Conservation (phyloP, 2,797 vertebrate genomes). For the Muscicapa striata region DNA sequence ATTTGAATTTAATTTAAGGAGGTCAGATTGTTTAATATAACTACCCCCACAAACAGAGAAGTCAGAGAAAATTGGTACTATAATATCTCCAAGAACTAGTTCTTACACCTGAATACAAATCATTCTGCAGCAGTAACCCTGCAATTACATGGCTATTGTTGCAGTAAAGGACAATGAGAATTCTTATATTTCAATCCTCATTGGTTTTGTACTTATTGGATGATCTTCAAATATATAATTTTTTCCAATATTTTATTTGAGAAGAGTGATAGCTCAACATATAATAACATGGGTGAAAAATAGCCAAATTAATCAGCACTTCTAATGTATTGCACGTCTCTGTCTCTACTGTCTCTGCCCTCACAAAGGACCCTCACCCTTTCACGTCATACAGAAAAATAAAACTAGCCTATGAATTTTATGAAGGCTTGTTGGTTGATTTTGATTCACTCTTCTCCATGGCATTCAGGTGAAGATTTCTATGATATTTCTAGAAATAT, state of each 20-base stretch:
- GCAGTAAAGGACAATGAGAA: not conserved
- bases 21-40: not conserved
- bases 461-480: not conserved
- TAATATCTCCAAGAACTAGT: not conserved
- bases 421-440: not conserved
- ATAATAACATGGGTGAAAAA: not conserved
- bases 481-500: not conserved
- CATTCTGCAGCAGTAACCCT: not conserved
- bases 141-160: not conserved
- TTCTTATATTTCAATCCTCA: not conserved
- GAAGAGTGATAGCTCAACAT: not conserved
- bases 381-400: not conserved
- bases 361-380: not conserved
- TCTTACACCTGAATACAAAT: slow-evolving; percentile 16
- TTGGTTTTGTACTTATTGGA: not conserved
- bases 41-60: not conserved
- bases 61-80: slow-evolving; percentile 10
- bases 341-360: not conserved
- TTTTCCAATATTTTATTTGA: not conserved
- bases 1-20: slow-evolving; percentile 20
- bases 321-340: not conserved
- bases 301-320: not conserved
- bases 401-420: fast-evolving
- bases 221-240: not conserved
- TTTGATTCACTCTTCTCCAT: not conserved